Conservation (phyloP, 2,888 invertebrate genomes). For the Ceraclea dissimilis region DNA sequence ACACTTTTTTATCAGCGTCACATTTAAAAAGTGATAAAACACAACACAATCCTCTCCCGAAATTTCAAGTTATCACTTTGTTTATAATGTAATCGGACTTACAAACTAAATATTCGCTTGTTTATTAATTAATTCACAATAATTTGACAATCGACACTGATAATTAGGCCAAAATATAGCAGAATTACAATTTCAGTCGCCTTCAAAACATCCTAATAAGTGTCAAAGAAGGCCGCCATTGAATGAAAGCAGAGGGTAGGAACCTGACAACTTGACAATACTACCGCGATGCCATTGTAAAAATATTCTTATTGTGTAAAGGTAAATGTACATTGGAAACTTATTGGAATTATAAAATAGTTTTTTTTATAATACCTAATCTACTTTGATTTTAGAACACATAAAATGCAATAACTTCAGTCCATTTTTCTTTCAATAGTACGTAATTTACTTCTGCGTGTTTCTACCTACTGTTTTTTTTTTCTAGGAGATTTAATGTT, state of each 20-base stretch:
- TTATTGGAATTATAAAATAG: too few species aligned
- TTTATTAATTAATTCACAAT: neutral
- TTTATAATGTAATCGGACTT: neutral
- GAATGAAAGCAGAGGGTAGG: slow-evolving; percentile 13
- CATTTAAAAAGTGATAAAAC: slow-evolving; percentile 1
- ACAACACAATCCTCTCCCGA: neutral
- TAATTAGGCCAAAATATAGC: neutral
- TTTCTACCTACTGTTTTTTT: too few species aligned
- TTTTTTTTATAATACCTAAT: too few species aligned
- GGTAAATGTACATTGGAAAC: too few species aligned
- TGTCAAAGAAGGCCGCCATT: slow-evolving; percentile 19
- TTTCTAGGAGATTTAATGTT: too few species aligned
- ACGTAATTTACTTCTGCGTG: too few species aligned
- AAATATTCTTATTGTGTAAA: too few species aligned
- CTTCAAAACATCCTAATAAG: slow-evolving; percentile 20
- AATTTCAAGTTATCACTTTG: neutral
- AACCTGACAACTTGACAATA: slow-evolving; percentile 7
- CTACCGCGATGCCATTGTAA: slow-evolving; percentile 8
- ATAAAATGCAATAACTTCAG: too few species aligned
- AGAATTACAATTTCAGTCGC: neutral
- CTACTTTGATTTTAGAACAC: too few species aligned
- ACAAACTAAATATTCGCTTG: neutral
- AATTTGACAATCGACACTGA: neutral
- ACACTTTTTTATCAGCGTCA: slow-evolving; percentile 1
- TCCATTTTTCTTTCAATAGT: too few species aligned